Percentiles rank a stretch among this genome's conserved stretches.
Conservation (phyloP, 2,888 invertebrate genomes). For the Drosophila subsilvestris region DNA sequence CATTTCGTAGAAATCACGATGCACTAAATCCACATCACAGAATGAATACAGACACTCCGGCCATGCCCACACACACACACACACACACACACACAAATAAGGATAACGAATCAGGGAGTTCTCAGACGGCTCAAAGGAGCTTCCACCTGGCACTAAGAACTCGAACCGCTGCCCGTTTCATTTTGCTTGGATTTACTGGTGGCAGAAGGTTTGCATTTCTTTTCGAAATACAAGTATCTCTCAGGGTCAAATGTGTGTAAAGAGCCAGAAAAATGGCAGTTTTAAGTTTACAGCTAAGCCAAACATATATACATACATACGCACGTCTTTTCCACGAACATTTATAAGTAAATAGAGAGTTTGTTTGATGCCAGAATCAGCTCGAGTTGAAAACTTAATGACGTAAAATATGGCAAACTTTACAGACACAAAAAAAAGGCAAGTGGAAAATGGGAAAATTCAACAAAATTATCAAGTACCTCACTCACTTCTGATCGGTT, state of each 20-base stretch:
- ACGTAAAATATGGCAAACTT: slow-evolving; percentile 73
- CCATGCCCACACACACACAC: slow-evolving; percentile 19
- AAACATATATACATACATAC: slow-evolving; percentile 17
- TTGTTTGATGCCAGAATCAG: slow-evolving; percentile 45
- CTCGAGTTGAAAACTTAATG: slow-evolving; percentile 67
- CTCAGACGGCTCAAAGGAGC: slow-evolving; percentile 62
- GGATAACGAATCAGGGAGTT: slow-evolving; percentile 16
- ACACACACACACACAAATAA: not conserved
- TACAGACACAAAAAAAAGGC: slow-evolving; percentile 5
- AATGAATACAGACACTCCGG: not conserved
- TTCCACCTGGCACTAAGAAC: slow-evolving; percentile 28
- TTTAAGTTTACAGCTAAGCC: slow-evolving; percentile 45
- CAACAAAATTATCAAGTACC: slow-evolving; percentile 57
- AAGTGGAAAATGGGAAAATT: slow-evolving; percentile 11
- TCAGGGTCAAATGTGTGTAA: slow-evolving; percentile 36
- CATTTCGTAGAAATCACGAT: slow-evolving; percentile 74
- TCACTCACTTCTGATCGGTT: slow-evolving; percentile 70
- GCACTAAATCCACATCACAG: slow-evolving; percentile 64
- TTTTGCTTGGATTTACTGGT: slow-evolving; percentile 51
- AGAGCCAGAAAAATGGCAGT: slow-evolving; percentile 44
- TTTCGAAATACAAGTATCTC: slow-evolving; percentile 3
- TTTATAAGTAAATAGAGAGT: slow-evolving; percentile 58
- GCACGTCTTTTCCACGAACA: slow-evolving; percentile 26
- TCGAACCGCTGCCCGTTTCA: slow-evolving; percentile 51
- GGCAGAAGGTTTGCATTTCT: slow-evolving; percentile 22